phyloP scores from a whole-genome alignment of 64 coral and sea anemone species.

The Astreopora myriophthalma region DNA sequence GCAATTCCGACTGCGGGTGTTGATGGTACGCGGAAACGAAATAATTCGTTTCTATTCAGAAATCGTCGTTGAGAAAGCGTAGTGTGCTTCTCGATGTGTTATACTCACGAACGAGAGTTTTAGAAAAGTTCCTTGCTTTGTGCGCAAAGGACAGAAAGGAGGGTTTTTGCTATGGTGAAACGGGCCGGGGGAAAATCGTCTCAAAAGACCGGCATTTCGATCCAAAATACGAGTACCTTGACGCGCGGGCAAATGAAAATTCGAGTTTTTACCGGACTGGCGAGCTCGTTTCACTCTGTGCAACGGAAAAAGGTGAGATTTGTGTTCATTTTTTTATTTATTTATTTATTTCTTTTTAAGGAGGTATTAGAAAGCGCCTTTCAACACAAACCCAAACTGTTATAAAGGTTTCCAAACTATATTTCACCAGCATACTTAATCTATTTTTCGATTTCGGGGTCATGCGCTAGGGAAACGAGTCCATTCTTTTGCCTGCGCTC shows the following conservation, averaged over 20 bases:
- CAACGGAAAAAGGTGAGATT: constrained; percentile 71
- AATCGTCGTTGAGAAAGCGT: neutral
- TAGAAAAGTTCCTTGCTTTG: neutral
- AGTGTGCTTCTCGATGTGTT: neutral
- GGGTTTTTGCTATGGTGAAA: constrained; percentile 67
- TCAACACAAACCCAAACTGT: no score
- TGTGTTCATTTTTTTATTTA: no score
- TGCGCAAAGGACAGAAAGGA: neutral
- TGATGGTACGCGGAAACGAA: neutral
- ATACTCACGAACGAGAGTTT: neutral
- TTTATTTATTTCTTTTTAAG: neutral
- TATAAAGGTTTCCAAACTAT: no score
- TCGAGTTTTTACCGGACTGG: constrained; percentile 69
- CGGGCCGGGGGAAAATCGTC: constrained; percentile 35
- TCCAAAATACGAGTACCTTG: constrained; percentile 73
- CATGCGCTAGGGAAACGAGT: neutral
- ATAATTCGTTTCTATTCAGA: constrained; percentile 3
- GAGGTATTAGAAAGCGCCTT: no score
- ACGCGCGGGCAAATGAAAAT: constrained; percentile 86
- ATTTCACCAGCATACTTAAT: no score
- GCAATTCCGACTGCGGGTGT: neutral
- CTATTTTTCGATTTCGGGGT: no score
- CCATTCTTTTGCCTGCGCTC: neutral
- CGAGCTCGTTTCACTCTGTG: constrained; percentile 35
- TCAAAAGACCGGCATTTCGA: constrained; percentile 68